These are phyloP conservation scores for Forbesichthys agassizii DNA, from an alignment of 2,113 vertebrate genomes.

Conservation along the genomic window DNA sequence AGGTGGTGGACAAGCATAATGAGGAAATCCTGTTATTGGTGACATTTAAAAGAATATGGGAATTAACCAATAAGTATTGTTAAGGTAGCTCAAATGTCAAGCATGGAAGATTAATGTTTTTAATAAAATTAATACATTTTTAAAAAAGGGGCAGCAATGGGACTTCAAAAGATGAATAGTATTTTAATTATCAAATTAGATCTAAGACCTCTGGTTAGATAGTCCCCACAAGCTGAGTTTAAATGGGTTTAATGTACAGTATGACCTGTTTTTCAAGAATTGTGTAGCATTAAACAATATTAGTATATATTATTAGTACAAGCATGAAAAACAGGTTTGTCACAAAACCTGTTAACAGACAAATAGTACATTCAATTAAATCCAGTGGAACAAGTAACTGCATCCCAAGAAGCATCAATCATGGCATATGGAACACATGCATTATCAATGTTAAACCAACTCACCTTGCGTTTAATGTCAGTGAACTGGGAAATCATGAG, in stretches of 20 bases:
- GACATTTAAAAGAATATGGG: neutral
- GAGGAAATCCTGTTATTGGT: constrained; percentile 83
- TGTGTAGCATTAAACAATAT: too few relatives aligned
- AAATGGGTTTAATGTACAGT: neutral
- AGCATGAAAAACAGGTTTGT: too few relatives aligned
- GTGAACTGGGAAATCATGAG: constrained; percentile 94
- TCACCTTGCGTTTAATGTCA: constrained; percentile 94
- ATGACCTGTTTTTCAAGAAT: too few relatives aligned
- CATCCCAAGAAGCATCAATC: neutral
- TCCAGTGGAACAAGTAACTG: neutral
- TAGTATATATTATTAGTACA: too few relatives aligned
- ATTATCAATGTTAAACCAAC: constrained; percentile 33
- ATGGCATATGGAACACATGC: neutral
- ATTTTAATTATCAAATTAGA: neutral
- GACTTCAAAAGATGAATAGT: neutral
- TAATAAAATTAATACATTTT: neutral
- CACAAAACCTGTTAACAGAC: too few relatives aligned
- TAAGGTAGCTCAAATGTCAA: neutral
- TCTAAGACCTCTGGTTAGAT: neutral
- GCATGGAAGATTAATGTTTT: too few relatives aligned
- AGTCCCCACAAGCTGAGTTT: neutral
- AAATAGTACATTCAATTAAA: neutral
- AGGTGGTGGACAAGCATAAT: constrained; percentile 91
- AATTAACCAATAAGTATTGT: neutral
- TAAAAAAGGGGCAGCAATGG: too few relatives aligned